phyloP scores from a whole-genome alignment of 2,888 invertebrate species.

The Drosophila subquinaria region DNA sequence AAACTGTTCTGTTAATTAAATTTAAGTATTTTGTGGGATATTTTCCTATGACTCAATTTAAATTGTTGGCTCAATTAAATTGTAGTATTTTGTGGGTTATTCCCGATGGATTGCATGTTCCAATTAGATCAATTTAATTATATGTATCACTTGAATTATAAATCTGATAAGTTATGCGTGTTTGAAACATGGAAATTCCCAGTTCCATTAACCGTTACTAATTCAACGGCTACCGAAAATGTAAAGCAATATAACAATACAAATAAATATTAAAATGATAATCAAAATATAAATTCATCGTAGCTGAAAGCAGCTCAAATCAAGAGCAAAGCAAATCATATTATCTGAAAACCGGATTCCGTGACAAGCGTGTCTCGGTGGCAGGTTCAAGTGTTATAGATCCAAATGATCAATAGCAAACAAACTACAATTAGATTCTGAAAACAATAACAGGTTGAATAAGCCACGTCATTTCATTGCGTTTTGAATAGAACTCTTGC shows the following conservation, averaged over 20 bases:
- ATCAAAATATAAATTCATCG: conserved; percentile 28
- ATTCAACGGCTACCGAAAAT: conserved; percentile 52
- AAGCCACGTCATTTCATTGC: conserved; percentile 36
- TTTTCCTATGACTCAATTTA: conserved; percentile 1
- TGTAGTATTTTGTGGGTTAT: conserved; percentile 12
- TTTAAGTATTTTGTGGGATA: conserved; percentile 10
- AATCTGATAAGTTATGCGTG: conserved; percentile 25
- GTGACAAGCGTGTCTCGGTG: conserved; percentile 36
- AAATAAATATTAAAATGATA: conserved; percentile 28
- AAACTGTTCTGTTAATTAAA: neutral
- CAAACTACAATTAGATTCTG: conserved; percentile 26
- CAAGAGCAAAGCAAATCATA: conserved; percentile 52
- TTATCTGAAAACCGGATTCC: conserved; percentile 63
- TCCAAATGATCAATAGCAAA: conserved; percentile 14
- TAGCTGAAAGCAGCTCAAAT: conserved; percentile 48
- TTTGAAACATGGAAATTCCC: conserved; percentile 31
- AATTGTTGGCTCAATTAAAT: neutral
- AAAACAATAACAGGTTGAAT: conserved; percentile 19
- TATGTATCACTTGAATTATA: neutral
- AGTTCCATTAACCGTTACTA: conserved; percentile 36
- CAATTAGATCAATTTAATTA: conserved; percentile 4
- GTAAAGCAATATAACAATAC: conserved; percentile 6
- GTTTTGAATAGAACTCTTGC: conserved; percentile 31
- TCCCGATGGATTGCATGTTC: conserved; percentile 17
- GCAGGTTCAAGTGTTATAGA: conserved; percentile 41